Conservation (phyloP, 2,888 invertebrate genomes). For the Watsonalla cultraria region DNA sequence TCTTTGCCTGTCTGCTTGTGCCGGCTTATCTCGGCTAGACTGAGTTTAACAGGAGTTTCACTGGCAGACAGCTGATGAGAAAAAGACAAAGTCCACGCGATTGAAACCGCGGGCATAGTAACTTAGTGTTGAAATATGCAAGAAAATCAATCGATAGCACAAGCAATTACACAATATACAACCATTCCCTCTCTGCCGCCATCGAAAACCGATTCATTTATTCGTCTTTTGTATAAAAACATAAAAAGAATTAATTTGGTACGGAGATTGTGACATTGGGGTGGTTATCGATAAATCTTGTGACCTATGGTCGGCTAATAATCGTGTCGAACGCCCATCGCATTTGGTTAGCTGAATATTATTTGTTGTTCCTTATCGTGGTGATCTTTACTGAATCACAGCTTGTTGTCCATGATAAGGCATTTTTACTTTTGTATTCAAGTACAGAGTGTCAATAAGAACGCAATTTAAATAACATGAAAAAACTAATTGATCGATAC, state of each 20-base stretch:
- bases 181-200: constrained; percentile 11
- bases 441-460: background rate
- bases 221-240: constrained; percentile 25
- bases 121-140: no score
- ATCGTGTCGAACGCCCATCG: constrained; percentile 41
- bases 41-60: no score
- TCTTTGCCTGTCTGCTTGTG: no score
- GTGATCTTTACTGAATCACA: constrained; percentile 28
- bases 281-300: constrained; percentile 57
- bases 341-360: constrained; percentile 1
- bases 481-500: no score
- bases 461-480: no score
- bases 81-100: no score
- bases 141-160: no score
- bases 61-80: no score
- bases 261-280: constrained; percentile 41
- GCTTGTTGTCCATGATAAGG: constrained; percentile 24
- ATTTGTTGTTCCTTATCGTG: constrained; percentile 22
- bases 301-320: constrained; percentile 68
- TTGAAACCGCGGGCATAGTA: no score
- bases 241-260: constrained; percentile 23
- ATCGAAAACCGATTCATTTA: constrained; percentile 7
- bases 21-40: no score
- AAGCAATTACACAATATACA: no score
- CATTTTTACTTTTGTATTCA: constrained; percentile 1